Evolutionary conservation across 1,140 invertebrate species (phyloP), one percentile per base, ranked within the genome.

Genomic region (Macrocentrus cingulum): DNA sequence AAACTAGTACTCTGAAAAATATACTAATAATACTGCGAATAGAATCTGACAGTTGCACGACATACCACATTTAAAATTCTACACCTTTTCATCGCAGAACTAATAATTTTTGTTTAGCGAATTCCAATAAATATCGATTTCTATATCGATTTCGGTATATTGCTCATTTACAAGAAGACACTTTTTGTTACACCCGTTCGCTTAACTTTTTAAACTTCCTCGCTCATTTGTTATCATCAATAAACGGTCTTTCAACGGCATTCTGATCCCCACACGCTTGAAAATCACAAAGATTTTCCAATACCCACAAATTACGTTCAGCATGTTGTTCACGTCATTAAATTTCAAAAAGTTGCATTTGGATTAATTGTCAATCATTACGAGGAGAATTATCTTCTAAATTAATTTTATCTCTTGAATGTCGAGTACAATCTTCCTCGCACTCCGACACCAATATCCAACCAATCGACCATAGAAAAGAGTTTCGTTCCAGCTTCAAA

Each of bases 291-390:
- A 91, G 88, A 72, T 92, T 90, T 9, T 91, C 89, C 37, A 95
- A 84, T 29, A 96, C 83, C 48, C 92, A 83, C 29, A 94, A 79
- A 80, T 95, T 96, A 61, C 92, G 82, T 68, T 91, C 88, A 11
- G 92, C 92, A 72, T 95, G 92, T 34, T 92, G 87, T 76, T 94
- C 91, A 61, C 92, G 83, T 19, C 91, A 84, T 75, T 94, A 91
- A 42, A 91, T 81, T 70, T 96, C 93, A 73, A 92, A 88, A 61
- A 95, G 85, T 70, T 94, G 87, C 69, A 96, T 83, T 74, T 92
- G 90, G 66, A 94, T 82, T 9, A 96, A 77, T 65, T 88, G 84
- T 16, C 94, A 80, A 70, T 94, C 89, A 54, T 76, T 71, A 64
- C 69, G 71, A 2, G 65, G 60, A 22, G 66, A 65, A 51, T 71